Base-by-base conservation (phyloP, 2,797 vertebrate genomes). In the Danio choprae region DNA sequence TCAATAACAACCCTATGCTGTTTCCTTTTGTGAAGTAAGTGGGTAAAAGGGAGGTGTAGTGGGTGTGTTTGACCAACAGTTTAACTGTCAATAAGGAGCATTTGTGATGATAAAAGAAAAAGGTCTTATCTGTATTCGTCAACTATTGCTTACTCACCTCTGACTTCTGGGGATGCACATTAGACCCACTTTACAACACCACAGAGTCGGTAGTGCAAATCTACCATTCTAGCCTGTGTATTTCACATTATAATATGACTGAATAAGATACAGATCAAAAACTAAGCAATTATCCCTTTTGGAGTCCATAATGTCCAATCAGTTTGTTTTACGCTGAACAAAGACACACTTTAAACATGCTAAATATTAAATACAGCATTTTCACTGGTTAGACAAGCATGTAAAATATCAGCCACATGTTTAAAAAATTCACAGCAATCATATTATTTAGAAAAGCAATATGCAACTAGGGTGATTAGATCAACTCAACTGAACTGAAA, bases 1-100 rank as follows among this genome's bases (percentile, higher is more conserved):
- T 70, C 50, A 38, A 40, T 38, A 70, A 40, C 50, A 55, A 44
- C 7, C 20, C 44, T 3, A 38, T 55, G n/a, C 12, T 41, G 50
- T 11, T 20, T 71, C 11, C 4, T 56, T 71, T 60, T 11, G 43
- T 43, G 41, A 40, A 29, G 41, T 16, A 60, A 79, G 7, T 41
- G 46, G 10, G 41, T 22, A 15, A 65, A 16, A 5, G 22, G 51
- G 7, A 20, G 56, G 67, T 41, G 55, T 60, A 29, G 65, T 41
- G 46, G 58, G 76, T 68, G 74, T 59, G 53, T 51, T 70, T 62
- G 62, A 78, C 16, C 29, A 79, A 29, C 48, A 29, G 48, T 72
- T 79, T 63, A 79, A 79, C 68, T 56, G 77, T 63, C 68, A 79
- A 44, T 53, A 56, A 63, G 4, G 15, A 55, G 29, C 48, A 29